These are phyloP conservation scores for Drosophila bocqueti DNA, from an alignment of 1,140 invertebrate genomes.

Conservation along the genomic window DNA sequence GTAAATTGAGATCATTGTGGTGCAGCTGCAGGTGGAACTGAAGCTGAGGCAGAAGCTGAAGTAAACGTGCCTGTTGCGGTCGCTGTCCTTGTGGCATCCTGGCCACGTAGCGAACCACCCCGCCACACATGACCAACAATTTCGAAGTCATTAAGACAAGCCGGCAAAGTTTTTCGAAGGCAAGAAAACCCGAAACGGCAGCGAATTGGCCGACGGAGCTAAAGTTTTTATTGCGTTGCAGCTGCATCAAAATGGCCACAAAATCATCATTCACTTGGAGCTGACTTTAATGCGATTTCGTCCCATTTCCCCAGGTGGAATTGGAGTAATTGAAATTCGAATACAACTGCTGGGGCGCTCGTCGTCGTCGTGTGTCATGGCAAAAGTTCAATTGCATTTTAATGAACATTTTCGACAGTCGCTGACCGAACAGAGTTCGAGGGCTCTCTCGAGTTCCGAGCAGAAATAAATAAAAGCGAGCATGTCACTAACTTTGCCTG, in stretches of 20 bases:
- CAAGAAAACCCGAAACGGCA: slow-evolving; percentile 8
- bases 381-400: slow-evolving; percentile 69
- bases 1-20: slow-evolving; percentile 65
- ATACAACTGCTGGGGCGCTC: slow-evolving; percentile 21
- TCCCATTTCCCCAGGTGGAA: slow-evolving; percentile 34
- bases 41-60: not conserved
- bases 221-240: slow-evolving; percentile 43
- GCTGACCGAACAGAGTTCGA: slow-evolving; percentile 35
- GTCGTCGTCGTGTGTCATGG: slow-evolving; percentile 25
- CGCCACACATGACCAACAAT: slow-evolving; percentile 53
- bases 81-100: slow-evolving; percentile 18
- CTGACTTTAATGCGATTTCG: slow-evolving; percentile 54
- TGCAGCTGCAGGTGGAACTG: slow-evolving; percentile 8
- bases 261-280: slow-evolving; percentile 58
- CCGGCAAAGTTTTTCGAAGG: slow-evolving; percentile 43
- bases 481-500: slow-evolving; percentile 52
- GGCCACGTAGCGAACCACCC: slow-evolving; percentile 34
- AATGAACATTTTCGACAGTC: slow-evolving; percentile 57
- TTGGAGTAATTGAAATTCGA: slow-evolving; percentile 65
- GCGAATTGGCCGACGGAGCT: slow-evolving; percentile 23
- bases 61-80: slow-evolving; percentile 48
- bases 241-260: slow-evolving; percentile 48
- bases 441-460: slow-evolving; percentile 15
- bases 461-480: slow-evolving; percentile 59
- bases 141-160: slow-evolving; percentile 73